Evolutionary conservation across 2,113 vertebrate genomes (phyloP).

Genomic region (Oxygymnocypris stewartii): DNA sequence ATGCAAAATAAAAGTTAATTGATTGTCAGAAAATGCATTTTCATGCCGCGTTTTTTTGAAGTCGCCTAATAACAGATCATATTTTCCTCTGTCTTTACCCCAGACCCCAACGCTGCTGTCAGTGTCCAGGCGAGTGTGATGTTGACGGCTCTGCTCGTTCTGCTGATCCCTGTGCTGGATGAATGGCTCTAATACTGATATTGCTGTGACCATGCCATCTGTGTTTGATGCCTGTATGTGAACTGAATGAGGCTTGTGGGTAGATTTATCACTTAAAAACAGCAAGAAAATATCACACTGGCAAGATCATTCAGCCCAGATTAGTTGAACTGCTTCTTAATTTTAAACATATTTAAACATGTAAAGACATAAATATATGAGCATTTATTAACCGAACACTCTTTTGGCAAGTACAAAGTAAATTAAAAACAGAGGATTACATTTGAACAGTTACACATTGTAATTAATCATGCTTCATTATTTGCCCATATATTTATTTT

Average conservation of each 20-base stretch:
- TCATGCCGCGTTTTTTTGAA: neutral
- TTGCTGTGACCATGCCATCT: neutral
- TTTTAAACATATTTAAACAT: neutral
- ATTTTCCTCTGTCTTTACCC: neutral
- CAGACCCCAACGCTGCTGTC: constrained; percentile 13
- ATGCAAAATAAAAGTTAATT: neutral
- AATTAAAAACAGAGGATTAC: neutral
- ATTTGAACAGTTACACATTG: too few relatives aligned
- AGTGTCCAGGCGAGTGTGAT: constrained; percentile 9
- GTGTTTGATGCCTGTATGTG: neutral
- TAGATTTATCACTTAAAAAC: neutral
- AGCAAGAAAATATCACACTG: neutral
- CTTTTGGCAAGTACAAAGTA: neutral
- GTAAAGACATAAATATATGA: too few relatives aligned
- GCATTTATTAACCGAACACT: neutral
- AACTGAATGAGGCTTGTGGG: constrained; percentile 43
- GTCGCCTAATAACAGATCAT: neutral
- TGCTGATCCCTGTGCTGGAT: constrained; percentile 21
- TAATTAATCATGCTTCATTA: neutral
- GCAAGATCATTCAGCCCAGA: neutral
- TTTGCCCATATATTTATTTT: neutral
- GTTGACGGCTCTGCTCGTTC: neutral
- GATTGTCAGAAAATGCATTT: neutral
- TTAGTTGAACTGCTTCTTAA: neutral
- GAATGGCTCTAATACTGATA: neutral